phyloP scores from a whole-genome alignment of 2,888 invertebrate genomes.

The Thecocarcelia acutangulata region DNA sequence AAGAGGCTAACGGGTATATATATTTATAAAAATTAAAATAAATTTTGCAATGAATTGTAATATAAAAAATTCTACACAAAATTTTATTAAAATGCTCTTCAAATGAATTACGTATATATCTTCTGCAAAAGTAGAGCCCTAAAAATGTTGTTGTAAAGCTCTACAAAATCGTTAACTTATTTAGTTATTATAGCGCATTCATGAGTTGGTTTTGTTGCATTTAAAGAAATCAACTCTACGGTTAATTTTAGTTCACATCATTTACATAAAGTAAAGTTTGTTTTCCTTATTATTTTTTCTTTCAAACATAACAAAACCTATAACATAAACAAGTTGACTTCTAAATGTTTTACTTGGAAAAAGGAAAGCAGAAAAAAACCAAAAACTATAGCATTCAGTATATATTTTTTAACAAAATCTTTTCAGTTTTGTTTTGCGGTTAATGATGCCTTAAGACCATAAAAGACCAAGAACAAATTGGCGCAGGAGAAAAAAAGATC shows the following conservation, averaged over 20 bases:
- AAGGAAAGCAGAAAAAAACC: not conserved
- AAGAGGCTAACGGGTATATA: no score
- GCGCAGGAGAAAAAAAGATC: constrained; percentile 34
- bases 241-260: constrained; percentile 27
- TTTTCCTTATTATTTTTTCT: constrained; percentile 16
- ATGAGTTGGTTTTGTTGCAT: not conserved
- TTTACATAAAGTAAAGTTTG: constrained; percentile 43
- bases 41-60: no score
- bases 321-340: constrained; percentile 42
- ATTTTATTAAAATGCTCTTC: no score
- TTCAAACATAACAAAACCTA: constrained; percentile 20
- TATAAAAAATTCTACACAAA: no score
- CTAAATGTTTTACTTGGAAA: constrained; percentile 24
- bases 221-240: not conserved
- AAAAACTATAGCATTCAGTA: not conserved
- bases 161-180: no score
- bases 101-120: no score
- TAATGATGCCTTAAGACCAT: constrained; percentile 68
- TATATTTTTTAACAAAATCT: constrained; percentile 11
- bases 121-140: no score
- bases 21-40: no score
- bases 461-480: constrained; percentile 68
- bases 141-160: no score
- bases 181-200: not conserved
- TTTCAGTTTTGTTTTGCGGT: constrained; percentile 32